phyloP scores from a whole-genome alignment of 2,113 vertebrate genomes.

The Dissostichus mawsoni region DNA sequence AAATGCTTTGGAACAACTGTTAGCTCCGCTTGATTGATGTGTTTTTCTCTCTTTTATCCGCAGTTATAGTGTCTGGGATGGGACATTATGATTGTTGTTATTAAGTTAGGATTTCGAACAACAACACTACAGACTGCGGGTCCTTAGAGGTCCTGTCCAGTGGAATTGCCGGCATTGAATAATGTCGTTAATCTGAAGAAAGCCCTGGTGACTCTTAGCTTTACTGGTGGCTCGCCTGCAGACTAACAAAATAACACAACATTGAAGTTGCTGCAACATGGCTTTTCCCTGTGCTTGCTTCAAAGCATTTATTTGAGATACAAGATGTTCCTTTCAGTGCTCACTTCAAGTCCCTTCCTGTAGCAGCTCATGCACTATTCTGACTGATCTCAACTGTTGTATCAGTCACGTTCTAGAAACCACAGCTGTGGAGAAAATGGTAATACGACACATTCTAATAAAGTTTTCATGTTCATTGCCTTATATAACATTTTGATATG shows the following conservation, averaged over 20 bases:
- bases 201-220: not conserved
- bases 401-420: constrained; percentile 30
- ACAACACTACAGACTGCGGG: not conserved
- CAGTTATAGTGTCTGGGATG: not conserved
- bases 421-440: constrained; percentile 20
- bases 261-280: constrained; percentile 2
- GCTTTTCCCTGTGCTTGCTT: not conserved
- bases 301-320: constrained; percentile 25
- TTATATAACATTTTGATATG: not conserved
- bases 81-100: constrained; percentile 4
- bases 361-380: constrained; percentile 56
- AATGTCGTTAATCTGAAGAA: constrained; percentile 8
- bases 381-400: constrained; percentile 36
- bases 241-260: not conserved
- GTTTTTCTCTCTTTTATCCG: not conserved
- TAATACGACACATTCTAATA: not conserved
- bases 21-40: not conserved
- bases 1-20: not conserved
- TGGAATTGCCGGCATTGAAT: not conserved
- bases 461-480: not conserved
- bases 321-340: constrained; percentile 34
- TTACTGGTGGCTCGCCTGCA: not conserved
- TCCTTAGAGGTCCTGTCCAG: not conserved
- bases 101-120: not conserved
- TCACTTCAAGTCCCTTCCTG: constrained; percentile 34